These are phyloP conservation scores for Trididemnum miniatum DNA, from an alignment of 23 tunicate genomes.

Conservation along the genomic window DNA sequence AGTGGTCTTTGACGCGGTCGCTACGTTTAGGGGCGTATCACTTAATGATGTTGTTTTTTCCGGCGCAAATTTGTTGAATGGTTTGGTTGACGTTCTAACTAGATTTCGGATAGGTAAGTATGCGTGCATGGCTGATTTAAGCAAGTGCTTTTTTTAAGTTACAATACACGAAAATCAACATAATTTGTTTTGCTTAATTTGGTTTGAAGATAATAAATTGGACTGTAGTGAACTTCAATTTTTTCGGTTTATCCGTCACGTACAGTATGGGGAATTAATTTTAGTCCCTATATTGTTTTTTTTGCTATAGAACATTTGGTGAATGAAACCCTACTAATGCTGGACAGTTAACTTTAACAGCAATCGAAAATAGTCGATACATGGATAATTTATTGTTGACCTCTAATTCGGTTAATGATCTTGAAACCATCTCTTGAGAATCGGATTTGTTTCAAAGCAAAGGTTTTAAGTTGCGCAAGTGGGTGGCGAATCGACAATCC, in stretches of 20 bases:
- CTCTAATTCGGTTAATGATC: constrained; percentile 3
- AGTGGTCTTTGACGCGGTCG: constrained; percentile 14
- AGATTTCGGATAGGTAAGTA: neutral
- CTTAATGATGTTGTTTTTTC: constrained; percentile 9
- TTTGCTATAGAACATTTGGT: neutral
- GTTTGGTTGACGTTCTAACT: neutral
- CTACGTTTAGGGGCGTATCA: neutral
- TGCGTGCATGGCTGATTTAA: constrained; percentile 23
- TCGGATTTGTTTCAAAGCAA: neutral
- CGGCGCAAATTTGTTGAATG: constrained; percentile 15
- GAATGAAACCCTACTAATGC: constrained; percentile 13
- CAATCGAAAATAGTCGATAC: neutral
- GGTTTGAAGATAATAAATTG: constrained; percentile 3
- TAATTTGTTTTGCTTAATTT: neutral
- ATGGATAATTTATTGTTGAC: constrained; percentile 7
- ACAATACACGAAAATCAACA: neutral
- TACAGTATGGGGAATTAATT: constrained; percentile 23
- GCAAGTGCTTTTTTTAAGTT: constrained; percentile 24
- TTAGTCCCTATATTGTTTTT: neutral
- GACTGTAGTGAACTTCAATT: neutral
- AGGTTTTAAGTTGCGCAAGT: constrained; percentile 8
- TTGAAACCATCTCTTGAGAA: neutral
- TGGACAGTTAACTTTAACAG: neutral
- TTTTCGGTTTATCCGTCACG: neutral
- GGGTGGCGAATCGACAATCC: constrained; percentile 1